phyloP scores from a whole-genome alignment of 2,113 vertebrate species.

The Dolichotis patagonum region DNA sequence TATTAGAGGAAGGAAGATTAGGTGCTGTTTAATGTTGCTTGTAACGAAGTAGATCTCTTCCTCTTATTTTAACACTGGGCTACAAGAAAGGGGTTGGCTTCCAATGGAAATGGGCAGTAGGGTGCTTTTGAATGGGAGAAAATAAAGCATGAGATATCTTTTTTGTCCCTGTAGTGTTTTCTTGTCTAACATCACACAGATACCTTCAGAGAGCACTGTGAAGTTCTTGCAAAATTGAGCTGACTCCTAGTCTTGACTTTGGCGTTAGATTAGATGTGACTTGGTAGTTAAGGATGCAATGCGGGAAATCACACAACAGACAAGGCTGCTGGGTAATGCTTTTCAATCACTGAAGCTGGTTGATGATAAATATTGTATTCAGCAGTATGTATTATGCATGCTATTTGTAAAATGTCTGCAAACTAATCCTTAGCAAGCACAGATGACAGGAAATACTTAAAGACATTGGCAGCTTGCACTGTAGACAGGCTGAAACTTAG shows the following conservation, averaged over 20 bases:
- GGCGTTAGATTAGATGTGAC: neutral
- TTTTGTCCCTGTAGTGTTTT: neutral
- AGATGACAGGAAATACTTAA: slow-evolving; percentile 75
- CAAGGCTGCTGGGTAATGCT: slow-evolving; percentile 33
- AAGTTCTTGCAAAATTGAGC: neutral
- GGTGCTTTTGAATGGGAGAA: neutral
- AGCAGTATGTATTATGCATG: slow-evolving; percentile 71
- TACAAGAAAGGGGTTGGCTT: slow-evolving; percentile 9
- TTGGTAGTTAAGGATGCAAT: neutral
- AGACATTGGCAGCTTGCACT: slow-evolving; percentile 28
- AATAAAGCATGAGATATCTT: neutral
- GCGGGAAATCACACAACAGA: neutral
- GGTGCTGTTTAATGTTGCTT: slow-evolving; percentile 72
- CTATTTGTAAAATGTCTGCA: slow-evolving; percentile 70
- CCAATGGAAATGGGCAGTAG: slow-evolving; percentile 7
- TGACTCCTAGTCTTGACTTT: neutral
- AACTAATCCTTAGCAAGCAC: slow-evolving; percentile 72
- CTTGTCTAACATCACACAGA: neutral
- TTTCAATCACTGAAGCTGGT: slow-evolving; percentile 65
- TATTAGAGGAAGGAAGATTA: slow-evolving; percentile 50
- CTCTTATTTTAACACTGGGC: slow-evolving; percentile 5
- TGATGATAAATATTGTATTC: slow-evolving; percentile 76
- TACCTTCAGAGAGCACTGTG: neutral
- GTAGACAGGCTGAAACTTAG: slow-evolving; percentile 27
- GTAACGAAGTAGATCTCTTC: slow-evolving; percentile 46